Base-by-base conservation (phyloP, 2,113 vertebrate species). In the Excalfactoria chinensis region DNA sequence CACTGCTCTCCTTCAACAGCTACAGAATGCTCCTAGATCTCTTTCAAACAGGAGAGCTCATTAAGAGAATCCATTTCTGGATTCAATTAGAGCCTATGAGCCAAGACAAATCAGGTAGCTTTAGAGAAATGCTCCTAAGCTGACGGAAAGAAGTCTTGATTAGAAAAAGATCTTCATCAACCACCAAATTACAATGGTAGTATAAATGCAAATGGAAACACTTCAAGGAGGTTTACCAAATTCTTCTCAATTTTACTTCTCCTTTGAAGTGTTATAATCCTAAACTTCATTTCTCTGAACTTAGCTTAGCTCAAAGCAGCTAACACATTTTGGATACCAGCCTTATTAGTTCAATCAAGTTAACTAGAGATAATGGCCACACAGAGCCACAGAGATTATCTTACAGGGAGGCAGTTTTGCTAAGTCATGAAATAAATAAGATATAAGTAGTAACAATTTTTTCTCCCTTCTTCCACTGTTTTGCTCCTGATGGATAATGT, bases 1-100 rank as follows among this genome's bases (percentile, higher is more conserved):
- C 88, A 41, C n/a, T 90, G 9, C 58, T 60, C 12, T 89, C 56
- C 81, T 75, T 73, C 56, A 81, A 62, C 51, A 74, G 9, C 83
- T 37, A 35, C 55, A 35, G 72, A 88, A 82, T 71, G 25, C 11
- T 85, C 70, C 91, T 89, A 88, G 58, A 93, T 63, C 60, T 85
- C 40, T 80, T 90, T 96, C 80, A 83, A 70, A n/a, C 72, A 73
- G 44, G 23, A 83, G 9, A 22, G 83, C 64, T 95, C 90, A 95
- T 92, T 93, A 93, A 91, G 35, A 83, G 35, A 82, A 69, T 63
- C 14, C 7, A 80, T 87, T 89, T 59, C 80, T 77, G 41, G 71
- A 15, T 56, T 37, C 86, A 84, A 88, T 89, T 90, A 81, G 94
- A 91, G 80, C 48, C 53, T 74, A 72, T 89, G 70, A 86, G 34